These are phyloP conservation scores for Apocrypta bakeri DNA, from an alignment of 1,140 invertebrate genomes.

Conservation along the genomic window DNA sequence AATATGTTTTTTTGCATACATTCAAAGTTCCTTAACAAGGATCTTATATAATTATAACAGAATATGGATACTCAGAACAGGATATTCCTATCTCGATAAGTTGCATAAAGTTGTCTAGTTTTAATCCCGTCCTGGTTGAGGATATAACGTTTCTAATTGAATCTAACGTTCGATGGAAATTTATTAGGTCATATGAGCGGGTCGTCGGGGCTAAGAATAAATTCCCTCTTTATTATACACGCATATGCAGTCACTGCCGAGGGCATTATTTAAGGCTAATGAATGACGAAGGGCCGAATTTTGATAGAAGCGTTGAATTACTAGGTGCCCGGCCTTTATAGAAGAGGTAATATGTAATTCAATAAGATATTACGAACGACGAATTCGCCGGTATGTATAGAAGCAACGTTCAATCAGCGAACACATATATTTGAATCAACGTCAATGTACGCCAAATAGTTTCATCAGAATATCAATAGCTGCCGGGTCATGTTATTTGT, in stretches of 20 bases:
- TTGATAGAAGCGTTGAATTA: neutral
- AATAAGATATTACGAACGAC: neutral
- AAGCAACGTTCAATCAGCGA: neutral
- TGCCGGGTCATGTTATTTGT: too few relatives aligned
- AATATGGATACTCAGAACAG: too few relatives aligned
- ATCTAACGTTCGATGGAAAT: neutral
- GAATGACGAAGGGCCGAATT: neutral
- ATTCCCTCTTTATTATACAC: neutral
- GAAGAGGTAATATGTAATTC: neutral
- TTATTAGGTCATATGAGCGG: neutral
- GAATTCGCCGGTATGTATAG: neutral
- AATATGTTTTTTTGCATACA: too few relatives aligned
- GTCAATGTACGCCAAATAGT: neutral
- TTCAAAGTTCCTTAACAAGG: too few relatives aligned
- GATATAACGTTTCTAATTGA: neutral
- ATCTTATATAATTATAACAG: too few relatives aligned
- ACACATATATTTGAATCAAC: neutral
- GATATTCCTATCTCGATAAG: too few relatives aligned
- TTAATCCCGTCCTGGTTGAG: neutral
- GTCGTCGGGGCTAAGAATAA: neutral
- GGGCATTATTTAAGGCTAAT: constrained; percentile 1
- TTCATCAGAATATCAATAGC: too few relatives aligned
- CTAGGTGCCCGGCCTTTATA: neutral
- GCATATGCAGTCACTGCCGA: neutral
- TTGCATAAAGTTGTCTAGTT: neutral